Conservation (phyloP, 1,140 invertebrate species). For the Drosophila nannoptera region DNA sequence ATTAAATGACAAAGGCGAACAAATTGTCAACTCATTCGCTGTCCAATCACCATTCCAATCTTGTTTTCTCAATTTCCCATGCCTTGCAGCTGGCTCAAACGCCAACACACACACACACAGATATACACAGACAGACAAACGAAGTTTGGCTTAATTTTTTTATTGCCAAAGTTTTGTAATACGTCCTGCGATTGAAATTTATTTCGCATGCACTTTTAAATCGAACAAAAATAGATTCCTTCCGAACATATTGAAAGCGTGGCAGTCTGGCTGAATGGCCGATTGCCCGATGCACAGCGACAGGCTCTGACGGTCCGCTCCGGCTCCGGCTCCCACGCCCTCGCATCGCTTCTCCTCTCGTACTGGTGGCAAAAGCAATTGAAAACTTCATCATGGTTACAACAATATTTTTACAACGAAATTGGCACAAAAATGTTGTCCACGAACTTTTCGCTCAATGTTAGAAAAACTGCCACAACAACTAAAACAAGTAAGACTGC, state of each 20-base stretch:
- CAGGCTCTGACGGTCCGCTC: neutral
- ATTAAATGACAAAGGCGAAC: constrained; percentile 58
- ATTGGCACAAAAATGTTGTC: constrained; percentile 77
- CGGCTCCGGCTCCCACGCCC: neutral
- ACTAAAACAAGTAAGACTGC: neutral
- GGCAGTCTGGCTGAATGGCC: constrained; percentile 1
- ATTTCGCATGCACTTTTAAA: constrained; percentile 70
- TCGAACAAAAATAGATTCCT: constrained; percentile 71
- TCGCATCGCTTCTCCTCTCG: constrained; percentile 8
- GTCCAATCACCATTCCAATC: constrained; percentile 15
- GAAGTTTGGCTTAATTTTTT: constrained; percentile 51
- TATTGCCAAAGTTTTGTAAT: constrained; percentile 64
- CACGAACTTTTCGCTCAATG: constrained; percentile 62
- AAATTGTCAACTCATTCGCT: constrained; percentile 40
- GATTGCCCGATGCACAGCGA: neutral
- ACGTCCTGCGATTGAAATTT: constrained; percentile 55
- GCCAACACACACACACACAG: neutral
- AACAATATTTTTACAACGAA: constrained; percentile 76
- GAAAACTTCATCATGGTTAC: constrained; percentile 76
- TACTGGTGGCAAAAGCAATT: constrained; percentile 68
- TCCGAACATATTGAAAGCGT: constrained; percentile 53
- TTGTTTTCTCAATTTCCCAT: constrained; percentile 17
- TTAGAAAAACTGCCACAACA: constrained; percentile 49
- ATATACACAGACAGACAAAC: neutral
- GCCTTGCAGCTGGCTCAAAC: constrained; percentile 4